Evolutionary conservation across 2,113 vertebrate species (phyloP).

Genomic region (Setophaga petechia): DNA sequence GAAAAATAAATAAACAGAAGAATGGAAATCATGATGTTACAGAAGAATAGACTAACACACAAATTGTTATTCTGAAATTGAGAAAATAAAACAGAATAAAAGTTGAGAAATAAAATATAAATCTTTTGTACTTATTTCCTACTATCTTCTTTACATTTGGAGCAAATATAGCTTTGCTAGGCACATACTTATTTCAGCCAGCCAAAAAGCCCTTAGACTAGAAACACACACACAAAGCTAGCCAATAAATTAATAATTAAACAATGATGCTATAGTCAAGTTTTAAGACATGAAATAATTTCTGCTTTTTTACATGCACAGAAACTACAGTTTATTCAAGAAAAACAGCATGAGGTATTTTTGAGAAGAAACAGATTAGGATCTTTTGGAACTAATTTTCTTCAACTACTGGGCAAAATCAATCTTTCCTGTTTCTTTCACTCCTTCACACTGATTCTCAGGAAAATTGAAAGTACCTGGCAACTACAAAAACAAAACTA

Average conservation of each 20-base stretch:
- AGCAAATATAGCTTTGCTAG: background rate
- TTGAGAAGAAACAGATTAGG: background rate
- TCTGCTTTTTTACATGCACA: background rate
- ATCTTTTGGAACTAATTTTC: background rate
- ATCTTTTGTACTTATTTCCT: background rate
- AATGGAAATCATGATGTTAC: background rate
- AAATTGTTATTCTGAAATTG: background rate
- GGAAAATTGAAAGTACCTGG: background rate
- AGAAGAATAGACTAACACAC: background rate
- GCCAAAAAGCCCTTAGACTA: background rate
- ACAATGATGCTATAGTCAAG: background rate
- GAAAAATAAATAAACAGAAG: background rate
- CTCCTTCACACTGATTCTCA: background rate
- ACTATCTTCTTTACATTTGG: background rate
- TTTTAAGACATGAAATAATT: background rate
- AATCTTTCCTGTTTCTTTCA: background rate
- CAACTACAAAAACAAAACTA: background rate
- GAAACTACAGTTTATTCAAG: background rate
- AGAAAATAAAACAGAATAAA: background rate
- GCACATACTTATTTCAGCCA: background rate
- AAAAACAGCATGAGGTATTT: background rate
- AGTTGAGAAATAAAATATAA: background rate
- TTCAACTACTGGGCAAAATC: background rate
- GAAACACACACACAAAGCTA: background rate
- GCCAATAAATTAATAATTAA: background rate